These are phyloP conservation scores for Gandaritis pyraliata DNA, from an alignment of 2,888 invertebrate genomes.

Conservation along the genomic window DNA sequence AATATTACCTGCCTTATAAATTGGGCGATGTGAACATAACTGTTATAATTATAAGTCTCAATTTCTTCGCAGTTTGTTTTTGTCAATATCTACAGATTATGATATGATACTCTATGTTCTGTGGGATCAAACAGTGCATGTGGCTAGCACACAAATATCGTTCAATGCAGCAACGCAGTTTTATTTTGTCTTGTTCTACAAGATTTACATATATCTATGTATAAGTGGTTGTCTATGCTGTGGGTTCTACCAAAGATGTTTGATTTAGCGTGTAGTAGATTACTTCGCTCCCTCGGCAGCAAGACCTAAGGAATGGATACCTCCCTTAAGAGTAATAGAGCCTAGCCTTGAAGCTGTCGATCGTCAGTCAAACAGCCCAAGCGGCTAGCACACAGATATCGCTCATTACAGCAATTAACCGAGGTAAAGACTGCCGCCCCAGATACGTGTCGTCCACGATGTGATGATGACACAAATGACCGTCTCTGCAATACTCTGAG, in stretches of 20 bases:
- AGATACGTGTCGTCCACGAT: slow-evolving; percentile 53
- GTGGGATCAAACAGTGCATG: too few species aligned
- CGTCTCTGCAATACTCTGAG: slow-evolving; percentile 32
- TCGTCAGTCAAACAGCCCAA: slow-evolving; percentile 67
- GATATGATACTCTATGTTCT: too few species aligned
- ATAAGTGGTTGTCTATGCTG: too few species aligned
- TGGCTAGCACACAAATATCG: too few species aligned
- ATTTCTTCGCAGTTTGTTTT: not conserved
- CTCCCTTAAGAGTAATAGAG: slow-evolving; percentile 9
- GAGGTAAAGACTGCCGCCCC: slow-evolving; percentile 73
- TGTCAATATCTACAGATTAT: too few species aligned
- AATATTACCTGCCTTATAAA: not conserved
- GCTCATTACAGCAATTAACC: slow-evolving; percentile 79
- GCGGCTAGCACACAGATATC: slow-evolving; percentile 72
- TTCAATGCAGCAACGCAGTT: too few species aligned
- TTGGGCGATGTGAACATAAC: not conserved
- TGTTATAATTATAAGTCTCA: not conserved
- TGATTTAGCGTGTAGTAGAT: too few species aligned
- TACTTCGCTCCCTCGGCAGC: not conserved
- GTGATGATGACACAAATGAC: slow-evolving; percentile 45
- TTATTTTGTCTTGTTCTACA: too few species aligned
- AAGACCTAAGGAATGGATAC: not conserved
- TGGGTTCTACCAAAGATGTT: too few species aligned
- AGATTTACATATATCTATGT: too few species aligned
- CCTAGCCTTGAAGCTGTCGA: slow-evolving; percentile 62